phyloP scores from a whole-genome alignment of 2,888 invertebrate species.

The Dasypolia templi region DNA sequence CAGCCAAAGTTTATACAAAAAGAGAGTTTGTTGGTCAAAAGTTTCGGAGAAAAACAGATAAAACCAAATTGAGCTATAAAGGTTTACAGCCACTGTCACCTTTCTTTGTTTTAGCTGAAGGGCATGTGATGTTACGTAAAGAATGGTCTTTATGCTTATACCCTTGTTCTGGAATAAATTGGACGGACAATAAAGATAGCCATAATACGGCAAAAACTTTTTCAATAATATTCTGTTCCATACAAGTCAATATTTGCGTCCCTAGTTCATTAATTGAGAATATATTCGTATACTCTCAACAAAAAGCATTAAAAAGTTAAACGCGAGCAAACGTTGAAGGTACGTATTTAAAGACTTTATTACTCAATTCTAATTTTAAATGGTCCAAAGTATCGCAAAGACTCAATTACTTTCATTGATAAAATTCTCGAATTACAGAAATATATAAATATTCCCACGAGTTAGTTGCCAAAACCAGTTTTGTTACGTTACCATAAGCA shows the following conservation, averaged over 20 bases:
- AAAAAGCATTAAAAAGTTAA: constrained; percentile 2
- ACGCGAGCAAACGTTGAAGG: not conserved
- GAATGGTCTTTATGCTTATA: not conserved
- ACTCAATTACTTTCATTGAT: constrained; percentile 34
- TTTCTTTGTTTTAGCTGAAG: constrained; percentile 34
- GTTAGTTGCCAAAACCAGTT: constrained; percentile 33
- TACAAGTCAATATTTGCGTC: constrained; percentile 6
- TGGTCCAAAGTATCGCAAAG: constrained; percentile 3
- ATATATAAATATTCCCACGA: constrained; percentile 17
- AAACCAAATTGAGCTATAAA: constrained; percentile 24
- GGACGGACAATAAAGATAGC: not conserved
- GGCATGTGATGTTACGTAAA: constrained; percentile 28
- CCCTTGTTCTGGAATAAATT: constrained; percentile 9
- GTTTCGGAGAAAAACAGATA: constrained; percentile 20
- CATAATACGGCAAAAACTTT: not conserved
- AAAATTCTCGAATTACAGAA: constrained; percentile 12
- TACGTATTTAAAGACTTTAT: constrained; percentile 9
- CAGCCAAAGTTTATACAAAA: constrained; percentile 18
- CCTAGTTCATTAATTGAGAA: not conserved
- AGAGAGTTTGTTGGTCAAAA: constrained; percentile 15
- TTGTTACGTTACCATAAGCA: constrained; percentile 60
- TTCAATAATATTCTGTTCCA: constrained; percentile 3
- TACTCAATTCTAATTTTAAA: constrained; percentile 25
- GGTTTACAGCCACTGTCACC: constrained; percentile 36
- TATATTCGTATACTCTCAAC: not conserved